A percentile compares a stretch with the other conserved stretches of the same genome.
phyloP scores from a whole-genome alignment of 2,113 vertebrate species.

The Corythornis vintsioides region DNA sequence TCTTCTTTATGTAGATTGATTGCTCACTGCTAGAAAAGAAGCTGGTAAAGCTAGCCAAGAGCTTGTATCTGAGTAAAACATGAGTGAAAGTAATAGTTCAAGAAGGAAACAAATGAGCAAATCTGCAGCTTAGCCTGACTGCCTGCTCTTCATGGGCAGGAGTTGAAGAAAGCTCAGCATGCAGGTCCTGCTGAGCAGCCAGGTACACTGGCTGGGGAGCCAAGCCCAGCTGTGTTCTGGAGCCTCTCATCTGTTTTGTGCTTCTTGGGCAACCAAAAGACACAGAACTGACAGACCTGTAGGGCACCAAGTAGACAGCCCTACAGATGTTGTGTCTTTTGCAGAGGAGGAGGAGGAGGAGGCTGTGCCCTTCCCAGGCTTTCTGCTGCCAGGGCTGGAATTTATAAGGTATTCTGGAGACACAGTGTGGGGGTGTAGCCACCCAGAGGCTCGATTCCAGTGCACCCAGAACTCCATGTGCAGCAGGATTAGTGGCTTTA shows the following conservation, averaged over 20 bases:
- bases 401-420: background rate
- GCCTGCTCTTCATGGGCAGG: background rate
- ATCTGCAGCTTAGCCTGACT: background rate
- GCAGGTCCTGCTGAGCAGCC: no score
- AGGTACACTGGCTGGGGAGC: background rate
- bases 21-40: no score
- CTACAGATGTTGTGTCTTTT: background rate
- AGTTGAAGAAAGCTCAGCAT: background rate
- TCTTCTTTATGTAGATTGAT: no score
- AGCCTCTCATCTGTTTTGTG: background rate
- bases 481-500: background rate
- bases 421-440: background rate
- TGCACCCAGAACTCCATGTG: background rate
- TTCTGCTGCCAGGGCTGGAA: background rate
- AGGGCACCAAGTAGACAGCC: background rate
- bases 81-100: background rate
- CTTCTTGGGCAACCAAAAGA: background rate
- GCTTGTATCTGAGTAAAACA: background rate
- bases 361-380: background rate
- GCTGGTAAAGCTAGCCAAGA: no score
- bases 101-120: background rate
- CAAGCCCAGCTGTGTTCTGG: background rate
- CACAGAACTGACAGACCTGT: background rate
- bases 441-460: background rate
- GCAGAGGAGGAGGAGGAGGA: background rate